These are phyloP conservation scores for Norana najaformis DNA, from an alignment of 2,888 invertebrate species.

Conservation along the genomic window DNA sequence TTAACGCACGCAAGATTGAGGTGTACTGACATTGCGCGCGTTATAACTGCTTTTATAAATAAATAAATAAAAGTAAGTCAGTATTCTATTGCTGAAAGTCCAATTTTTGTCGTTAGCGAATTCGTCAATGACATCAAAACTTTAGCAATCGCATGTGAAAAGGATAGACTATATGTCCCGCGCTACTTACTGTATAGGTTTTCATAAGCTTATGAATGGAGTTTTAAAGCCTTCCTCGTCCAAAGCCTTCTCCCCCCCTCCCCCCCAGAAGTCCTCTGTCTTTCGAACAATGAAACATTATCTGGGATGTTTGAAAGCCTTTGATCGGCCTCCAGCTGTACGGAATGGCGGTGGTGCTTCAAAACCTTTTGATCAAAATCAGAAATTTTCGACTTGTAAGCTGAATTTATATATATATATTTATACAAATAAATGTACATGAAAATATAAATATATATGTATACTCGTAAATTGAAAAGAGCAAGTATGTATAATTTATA, in stretches of 20 bases:
- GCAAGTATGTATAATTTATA: too few relatives aligned
- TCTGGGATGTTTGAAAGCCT: neutral
- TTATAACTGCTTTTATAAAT: too few relatives aligned
- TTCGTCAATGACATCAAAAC: too few relatives aligned
- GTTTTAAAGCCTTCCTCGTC: neutral
- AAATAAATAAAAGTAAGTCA: too few relatives aligned
- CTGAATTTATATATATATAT: neutral
- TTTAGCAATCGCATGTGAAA: neutral
- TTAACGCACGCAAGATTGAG: too few relatives aligned
- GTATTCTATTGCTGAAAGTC: too few relatives aligned
- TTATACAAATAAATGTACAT: neutral
- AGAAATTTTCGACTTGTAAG: neutral
- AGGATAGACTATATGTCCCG: neutral
- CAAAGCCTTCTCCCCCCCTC: too few relatives aligned
- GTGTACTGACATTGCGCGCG: too few relatives aligned
- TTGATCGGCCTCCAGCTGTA: neutral
- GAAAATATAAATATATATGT: neutral
- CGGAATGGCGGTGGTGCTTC: slow-evolving; percentile 3
- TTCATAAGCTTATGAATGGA: neutral
- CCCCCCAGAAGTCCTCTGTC: neutral
- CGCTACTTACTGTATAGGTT: neutral
- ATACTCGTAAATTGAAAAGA: neutral
- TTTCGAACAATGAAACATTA: neutral
- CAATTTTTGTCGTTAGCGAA: too few relatives aligned
- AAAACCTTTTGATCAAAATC: neutral